These are phyloP conservation scores for Sander lucioperca DNA, from an alignment of 2,113 vertebrate genomes.

Conservation along the genomic window DNA sequence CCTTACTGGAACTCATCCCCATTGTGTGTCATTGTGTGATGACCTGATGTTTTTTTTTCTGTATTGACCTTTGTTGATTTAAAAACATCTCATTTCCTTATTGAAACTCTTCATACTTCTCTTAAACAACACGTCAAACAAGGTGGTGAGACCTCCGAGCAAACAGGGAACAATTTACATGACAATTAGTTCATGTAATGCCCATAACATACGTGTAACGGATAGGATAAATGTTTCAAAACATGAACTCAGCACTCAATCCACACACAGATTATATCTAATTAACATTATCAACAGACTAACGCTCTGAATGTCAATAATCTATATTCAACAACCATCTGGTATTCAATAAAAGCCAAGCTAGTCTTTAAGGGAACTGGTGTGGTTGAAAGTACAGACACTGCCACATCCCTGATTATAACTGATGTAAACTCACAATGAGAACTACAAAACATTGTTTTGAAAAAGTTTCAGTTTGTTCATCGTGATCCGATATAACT, in stretches of 20 bases:
- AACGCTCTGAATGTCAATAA: background rate
- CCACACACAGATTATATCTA: background rate
- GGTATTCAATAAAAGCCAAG: background rate
- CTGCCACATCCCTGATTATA: background rate
- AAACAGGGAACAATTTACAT: background rate
- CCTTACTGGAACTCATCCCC: background rate
- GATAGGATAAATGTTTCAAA: background rate
- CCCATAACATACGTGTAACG: background rate
- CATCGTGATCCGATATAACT: background rate
- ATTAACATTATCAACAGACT: background rate
- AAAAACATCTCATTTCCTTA: slow-evolving; percentile 29
- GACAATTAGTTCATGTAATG: background rate
- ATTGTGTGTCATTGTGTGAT: background rate
- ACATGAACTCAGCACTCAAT: background rate
- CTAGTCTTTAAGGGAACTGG: background rate
- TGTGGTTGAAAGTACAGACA: background rate
- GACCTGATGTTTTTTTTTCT: background rate
- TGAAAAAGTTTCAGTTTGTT: background rate
- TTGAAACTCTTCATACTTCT: background rate
- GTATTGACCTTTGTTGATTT: background rate
- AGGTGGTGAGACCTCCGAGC: background rate
- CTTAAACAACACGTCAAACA: background rate
- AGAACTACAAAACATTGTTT: background rate
- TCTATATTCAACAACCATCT: background rate
- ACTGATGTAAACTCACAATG: background rate